Evolutionary conservation across 2,113 vertebrate species (phyloP).

Genomic region (Amia ocellicauda): DNA sequence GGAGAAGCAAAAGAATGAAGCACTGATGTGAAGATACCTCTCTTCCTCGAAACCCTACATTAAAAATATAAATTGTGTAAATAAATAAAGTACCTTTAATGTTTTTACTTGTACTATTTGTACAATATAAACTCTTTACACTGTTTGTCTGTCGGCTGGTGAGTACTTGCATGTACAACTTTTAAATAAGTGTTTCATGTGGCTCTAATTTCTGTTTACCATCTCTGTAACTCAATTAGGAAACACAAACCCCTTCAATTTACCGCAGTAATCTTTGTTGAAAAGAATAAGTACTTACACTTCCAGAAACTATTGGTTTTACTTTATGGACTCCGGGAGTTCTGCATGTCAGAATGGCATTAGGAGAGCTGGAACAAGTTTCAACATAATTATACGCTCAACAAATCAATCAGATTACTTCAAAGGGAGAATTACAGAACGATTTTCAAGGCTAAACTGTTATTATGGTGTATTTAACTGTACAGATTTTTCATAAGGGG

Average conservation of each 20-base stretch:
- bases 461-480: no score
- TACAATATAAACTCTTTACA: no score
- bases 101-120: no score
- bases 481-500: no score
- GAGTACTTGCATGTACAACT: no score
- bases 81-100: no score
- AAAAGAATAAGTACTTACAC: not conserved
- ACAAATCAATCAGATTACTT: not conserved
- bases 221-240: no score
- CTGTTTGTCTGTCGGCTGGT: no score
- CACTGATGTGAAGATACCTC: not conserved
- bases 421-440: not conserved
- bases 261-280: not conserved
- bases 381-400: no score
- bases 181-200: no score
- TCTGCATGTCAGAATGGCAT: not conserved
- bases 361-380: not conserved
- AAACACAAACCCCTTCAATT: no score
- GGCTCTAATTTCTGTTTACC: no score
- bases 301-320: conserved; percentile 13
- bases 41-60: not conserved
- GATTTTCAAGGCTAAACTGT: not conserved
- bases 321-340: not conserved
- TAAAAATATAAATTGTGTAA: not conserved
- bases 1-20: not conserved